Evolutionary conservation across 2,797 vertebrate genomes (phyloP).

Genomic region (Dendrocincla tyrannina): DNA sequence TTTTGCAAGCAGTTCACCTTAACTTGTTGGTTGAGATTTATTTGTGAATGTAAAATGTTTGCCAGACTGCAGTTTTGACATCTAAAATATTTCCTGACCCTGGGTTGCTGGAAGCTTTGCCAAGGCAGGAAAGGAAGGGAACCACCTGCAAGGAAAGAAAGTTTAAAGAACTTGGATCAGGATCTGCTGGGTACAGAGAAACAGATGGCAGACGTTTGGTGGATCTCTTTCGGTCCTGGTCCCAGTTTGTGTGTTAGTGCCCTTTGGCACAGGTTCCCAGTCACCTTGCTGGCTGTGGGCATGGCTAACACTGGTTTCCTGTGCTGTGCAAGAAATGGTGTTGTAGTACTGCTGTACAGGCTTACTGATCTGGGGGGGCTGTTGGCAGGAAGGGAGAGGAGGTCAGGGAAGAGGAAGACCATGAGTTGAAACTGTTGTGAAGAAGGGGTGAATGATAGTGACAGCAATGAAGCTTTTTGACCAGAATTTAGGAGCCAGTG

Average conservation of each 20-base stretch:
- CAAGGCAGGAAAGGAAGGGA: neutral
- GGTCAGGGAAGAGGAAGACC: neutral
- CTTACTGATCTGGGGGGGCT: neutral
- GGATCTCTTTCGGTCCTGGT: neutral
- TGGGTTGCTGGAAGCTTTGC: neutral
- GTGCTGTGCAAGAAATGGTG: neutral
- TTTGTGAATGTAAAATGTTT: neutral
- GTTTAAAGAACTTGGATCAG: neutral
- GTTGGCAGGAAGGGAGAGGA: neutral
- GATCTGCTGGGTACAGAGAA: neutral
- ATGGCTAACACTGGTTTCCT: neutral
- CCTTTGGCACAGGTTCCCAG: neutral
- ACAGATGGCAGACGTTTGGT: neutral
- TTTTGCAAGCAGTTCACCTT: neutral
- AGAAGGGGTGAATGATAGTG: neutral
- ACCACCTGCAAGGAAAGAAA: neutral
- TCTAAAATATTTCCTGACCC: neutral
- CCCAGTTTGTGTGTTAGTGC: neutral
- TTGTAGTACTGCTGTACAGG: neutral
- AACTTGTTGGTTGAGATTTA: neutral
- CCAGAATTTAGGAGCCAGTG: neutral
- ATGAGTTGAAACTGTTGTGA: neutral
- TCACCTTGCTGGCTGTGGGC: neutral
- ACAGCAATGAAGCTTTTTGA: neutral
- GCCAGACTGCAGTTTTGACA: rapidly evolving